Evolutionary conservation across 1,140 invertebrate species (phyloP), one percentile per base, ranked within the genome.

Genomic region (Amphibalanus amphitrite): DNA sequence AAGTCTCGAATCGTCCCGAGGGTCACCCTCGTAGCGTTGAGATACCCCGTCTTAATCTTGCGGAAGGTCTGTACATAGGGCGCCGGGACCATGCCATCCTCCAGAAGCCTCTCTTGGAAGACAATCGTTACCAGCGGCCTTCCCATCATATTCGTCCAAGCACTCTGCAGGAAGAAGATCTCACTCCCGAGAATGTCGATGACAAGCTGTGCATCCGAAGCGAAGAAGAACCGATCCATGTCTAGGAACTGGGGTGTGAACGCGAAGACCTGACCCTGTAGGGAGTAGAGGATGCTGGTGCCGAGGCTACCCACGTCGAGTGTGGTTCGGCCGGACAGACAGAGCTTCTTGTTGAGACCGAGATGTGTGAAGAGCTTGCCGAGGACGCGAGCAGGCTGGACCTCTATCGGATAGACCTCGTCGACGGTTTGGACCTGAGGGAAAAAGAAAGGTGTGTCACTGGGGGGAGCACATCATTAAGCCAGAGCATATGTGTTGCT

Each of bases 181-280:
- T 95, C 92, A 78, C 90, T 90, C 85, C 93, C 95, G 84, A 95
- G 92, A 81, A 92, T 95, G 85, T 97, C 94, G 81, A 97, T 91
- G 88, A 97, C 90, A 81, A 97, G 85, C 82, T 95, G 91, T 83
- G 93, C 92, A 83, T 97, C 94, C 78, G 92, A 94, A 80, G 93
- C 93, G 79, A 96, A 92, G 88, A 97, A 96, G 86, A 95, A 96
- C 79, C 92, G 87, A 78, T 89, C 90, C 84, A 92, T 89, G 85
- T 97, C 94, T 83, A 92, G 93, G 84, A 95, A 92, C 95, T 98
- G 86, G 65, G 97, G 97, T 17, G 95, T 98, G 80, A 99, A 99
- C 1, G 95, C 95, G 82, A 98, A 95, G 76, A 98, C 95, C 78
- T 90, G 87, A 81, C 98, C 93, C 76, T 97, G 91, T 28, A 99